Evolutionary conservation across 2,888 invertebrate genomes (phyloP), one percentile per base, ranked within the genome.

Genomic region (Petrolisthes cinctipes): DNA sequence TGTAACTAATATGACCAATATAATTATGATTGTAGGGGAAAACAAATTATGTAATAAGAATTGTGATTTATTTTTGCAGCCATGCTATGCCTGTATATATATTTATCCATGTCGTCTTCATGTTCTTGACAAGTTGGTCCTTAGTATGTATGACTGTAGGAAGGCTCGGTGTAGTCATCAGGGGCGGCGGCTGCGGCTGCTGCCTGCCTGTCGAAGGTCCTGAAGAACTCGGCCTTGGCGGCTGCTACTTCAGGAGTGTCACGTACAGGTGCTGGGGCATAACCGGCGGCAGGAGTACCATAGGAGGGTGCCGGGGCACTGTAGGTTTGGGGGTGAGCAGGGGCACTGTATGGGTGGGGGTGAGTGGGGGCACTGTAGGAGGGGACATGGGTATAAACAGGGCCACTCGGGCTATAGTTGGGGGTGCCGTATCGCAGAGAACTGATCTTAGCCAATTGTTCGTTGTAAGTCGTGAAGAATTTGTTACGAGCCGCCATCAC

Each of bases 211-310:
- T 87, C 78, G 82, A 73, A 87, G 53, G 73, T 71, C 23, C 54
- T 66, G 86, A 83, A 87, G 86, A 87, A 87, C 79, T 87, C 79
- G 3, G 79, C 57, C 73, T 80, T 87, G 80, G 86, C 86, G 57
- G 86, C 83, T 14, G 79, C 79, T 66, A 87, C 86, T 68, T 87
- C 86, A 61, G 86, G 86, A 57, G 86, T 87, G 86, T 87, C 83
- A n/a, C 37, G 78, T 37, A 83, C 83, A 57, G 54, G 82, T 20
- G 20, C 20, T 51, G 54, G 51, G 68, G 20, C 6, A 61, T 78
- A 54, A 23, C 71, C 85, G n/a, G 75, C 20, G 85, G 78, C 51
- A 2, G 68, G 68, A 14, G 61, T 17, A 14, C 71, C 57, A 37
- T 68, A 71, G 57, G 51, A 17, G 66, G 66, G 17, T 17, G 14